Evolutionary conservation across 2,888 invertebrate species (phyloP).

Genomic region (Phengaris alcon): DNA sequence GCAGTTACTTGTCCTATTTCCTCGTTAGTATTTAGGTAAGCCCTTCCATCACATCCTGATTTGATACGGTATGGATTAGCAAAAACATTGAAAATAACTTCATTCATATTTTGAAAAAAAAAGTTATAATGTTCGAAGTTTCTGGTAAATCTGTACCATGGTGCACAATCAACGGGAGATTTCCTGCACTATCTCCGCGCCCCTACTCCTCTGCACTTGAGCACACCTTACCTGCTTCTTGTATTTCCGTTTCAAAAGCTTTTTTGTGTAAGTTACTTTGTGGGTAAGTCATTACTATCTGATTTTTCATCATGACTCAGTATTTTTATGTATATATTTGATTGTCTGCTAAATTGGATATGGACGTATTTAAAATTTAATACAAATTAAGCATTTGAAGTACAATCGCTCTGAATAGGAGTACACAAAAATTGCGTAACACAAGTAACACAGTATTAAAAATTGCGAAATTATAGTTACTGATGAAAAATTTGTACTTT

Average conservation of each 20-base stretch:
- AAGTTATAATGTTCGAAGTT: not conserved
- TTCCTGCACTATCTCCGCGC: conserved; percentile 26
- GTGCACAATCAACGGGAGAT: conserved; percentile 18
- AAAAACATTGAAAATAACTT: conserved; percentile 11
- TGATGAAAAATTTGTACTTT: conserved; percentile 6
- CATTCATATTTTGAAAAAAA: not conserved
- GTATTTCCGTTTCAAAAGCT: conserved; percentile 5
- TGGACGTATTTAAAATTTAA: not conserved
- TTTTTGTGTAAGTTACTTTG: conserved; percentile 10
- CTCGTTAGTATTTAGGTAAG: conserved; percentile 4
- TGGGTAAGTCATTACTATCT: conserved; percentile 3
- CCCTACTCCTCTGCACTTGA: conserved; percentile 27
- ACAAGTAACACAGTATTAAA: not conserved
- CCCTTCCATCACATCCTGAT: not conserved
- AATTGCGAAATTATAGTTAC: not conserved
- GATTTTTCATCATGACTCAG: conserved; percentile 6
- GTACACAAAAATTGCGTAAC: too few relatives aligned
- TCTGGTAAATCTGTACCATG: conserved; percentile 2
- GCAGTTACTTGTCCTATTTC: not conserved
- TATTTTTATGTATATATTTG: too few relatives aligned
- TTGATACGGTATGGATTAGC: conserved; percentile 3
- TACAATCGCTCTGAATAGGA: not conserved
- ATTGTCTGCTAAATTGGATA: too few relatives aligned
- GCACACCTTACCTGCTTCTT: conserved; percentile 20
- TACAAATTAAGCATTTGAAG: not conserved